phyloP scores from a whole-genome alignment of 2,797 vertebrate genomes.

The Menidia menidia region DNA sequence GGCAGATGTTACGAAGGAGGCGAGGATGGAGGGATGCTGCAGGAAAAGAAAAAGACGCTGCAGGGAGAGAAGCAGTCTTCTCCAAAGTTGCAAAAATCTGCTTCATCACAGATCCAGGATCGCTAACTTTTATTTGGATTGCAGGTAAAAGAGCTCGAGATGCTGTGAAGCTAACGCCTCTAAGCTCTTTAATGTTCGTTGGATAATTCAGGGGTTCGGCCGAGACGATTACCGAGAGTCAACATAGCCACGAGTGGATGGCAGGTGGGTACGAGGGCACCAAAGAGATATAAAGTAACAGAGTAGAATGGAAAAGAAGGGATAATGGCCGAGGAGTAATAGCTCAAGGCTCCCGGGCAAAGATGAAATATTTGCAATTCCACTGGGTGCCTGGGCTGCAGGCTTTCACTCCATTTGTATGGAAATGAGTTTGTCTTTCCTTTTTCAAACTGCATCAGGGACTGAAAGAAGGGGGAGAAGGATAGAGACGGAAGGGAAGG shows the following conservation, averaged over 20 bases:
- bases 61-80: constrained; percentile 48
- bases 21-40: constrained; percentile 53
- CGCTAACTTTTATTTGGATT: constrained; percentile 18
- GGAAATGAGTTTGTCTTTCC: constrained; percentile 87
- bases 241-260: constrained; percentile 16
- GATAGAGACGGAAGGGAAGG: constrained; percentile 58
- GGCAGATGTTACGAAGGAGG: constrained; percentile 72
- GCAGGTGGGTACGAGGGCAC: constrained; percentile 38
- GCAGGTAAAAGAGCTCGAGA: constrained; percentile 33
- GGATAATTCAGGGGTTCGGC: constrained; percentile 39
- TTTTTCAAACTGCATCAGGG: constrained; percentile 70
- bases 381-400: constrained; percentile 79
- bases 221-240: constrained; percentile 21
- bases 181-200: constrained; percentile 38
- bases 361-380: constrained; percentile 89
- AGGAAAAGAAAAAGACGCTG: constrained; percentile 32
- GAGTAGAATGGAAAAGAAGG: constrained; percentile 64
- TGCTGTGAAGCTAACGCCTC: constrained; percentile 17
- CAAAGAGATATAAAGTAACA: constrained; percentile 41
- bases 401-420: constrained; percentile 87
- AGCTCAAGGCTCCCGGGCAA: constrained; percentile 76
- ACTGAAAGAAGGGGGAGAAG: constrained; percentile 61
- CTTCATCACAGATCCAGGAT: background rate
- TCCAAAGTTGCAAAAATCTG: constrained; percentile 37
- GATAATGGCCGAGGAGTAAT: constrained; percentile 78